phyloP scores from a whole-genome alignment of 1,140 invertebrate genomes.

The Schlechtendalia chinensis region DNA sequence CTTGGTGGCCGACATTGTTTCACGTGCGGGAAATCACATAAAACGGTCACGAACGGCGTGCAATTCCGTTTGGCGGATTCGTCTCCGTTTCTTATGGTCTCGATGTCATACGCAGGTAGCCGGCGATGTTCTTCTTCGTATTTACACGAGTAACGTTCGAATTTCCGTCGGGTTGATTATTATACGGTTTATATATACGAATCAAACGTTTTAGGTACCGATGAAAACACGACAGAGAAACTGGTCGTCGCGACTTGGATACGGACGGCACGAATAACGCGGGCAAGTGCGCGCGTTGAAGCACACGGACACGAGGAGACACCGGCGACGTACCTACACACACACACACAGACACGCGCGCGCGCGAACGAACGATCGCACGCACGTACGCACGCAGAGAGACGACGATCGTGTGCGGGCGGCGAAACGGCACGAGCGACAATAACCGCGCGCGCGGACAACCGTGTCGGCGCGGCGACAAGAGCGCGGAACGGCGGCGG shows the following conservation, averaged over 20 bases:
- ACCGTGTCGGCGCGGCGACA: not conserved
- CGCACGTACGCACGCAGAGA: not conserved
- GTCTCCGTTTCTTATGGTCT: no score
- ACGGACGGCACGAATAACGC: no score
- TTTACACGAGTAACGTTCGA: no score
- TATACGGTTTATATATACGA: no score
- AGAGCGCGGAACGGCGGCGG: not conserved
- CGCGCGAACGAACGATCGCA: no score
- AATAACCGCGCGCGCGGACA: not conserved
- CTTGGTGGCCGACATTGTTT: constrained; percentile 29
- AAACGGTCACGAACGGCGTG: not conserved
- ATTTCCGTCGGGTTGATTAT: no score
- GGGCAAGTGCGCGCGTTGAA: not conserved
- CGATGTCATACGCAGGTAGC: no score
- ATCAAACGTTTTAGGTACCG: no score
- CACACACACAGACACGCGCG: no score
- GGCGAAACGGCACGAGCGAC: constrained; percentile 20
- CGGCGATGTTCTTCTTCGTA: no score
- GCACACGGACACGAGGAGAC: constrained; percentile 15
- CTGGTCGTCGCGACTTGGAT: no score
- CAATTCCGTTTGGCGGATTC: not conserved
- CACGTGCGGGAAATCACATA: not conserved
- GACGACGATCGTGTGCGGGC: not conserved
- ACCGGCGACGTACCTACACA: not conserved
- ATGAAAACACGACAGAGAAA: no score